phyloP scores from a whole-genome alignment of 2,888 invertebrate species.

The Ypsolopha scabrella region DNA sequence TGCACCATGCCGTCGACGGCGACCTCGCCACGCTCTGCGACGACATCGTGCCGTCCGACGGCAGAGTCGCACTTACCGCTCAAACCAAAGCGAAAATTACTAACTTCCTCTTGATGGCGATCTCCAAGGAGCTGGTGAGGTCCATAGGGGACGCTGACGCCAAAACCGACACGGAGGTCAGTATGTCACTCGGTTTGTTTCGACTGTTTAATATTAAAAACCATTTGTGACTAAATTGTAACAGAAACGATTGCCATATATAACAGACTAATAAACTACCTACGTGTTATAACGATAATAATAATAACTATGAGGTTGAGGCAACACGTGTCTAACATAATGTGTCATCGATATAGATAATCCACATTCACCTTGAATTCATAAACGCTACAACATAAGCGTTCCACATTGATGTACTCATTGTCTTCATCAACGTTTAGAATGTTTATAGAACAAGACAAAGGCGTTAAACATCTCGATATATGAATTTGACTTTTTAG shows the following conservation, averaged over 20 bases:
- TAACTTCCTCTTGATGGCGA: slow-evolving; percentile 65
- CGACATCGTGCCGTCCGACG: slow-evolving; percentile 39
- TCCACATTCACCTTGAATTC: no score
- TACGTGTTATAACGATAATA: background rate
- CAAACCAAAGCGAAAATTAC: slow-evolving; percentile 64
- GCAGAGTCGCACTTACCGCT: slow-evolving; percentile 32
- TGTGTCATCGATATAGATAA: background rate
- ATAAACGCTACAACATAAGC: no score
- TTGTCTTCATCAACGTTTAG: no score
- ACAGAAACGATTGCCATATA: background rate
- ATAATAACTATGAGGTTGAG: background rate
- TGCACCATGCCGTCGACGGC: slow-evolving; percentile 51
- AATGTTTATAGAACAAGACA: no score
- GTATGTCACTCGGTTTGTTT: slow-evolving; percentile 9
- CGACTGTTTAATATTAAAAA: background rate
- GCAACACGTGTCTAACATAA: background rate
- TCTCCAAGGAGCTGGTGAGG: slow-evolving; percentile 63
- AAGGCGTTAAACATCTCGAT: no score
- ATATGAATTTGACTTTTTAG: no score
- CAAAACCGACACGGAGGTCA: slow-evolving; percentile 65
- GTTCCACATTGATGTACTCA: no score
- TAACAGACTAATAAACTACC: background rate
- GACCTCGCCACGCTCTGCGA: slow-evolving; percentile 50
- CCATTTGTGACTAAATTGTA: slow-evolving; percentile 38
- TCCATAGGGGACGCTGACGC: slow-evolving; percentile 64